Evolutionary conservation across 2,797 vertebrate genomes (phyloP), one percentile per base, ranked within the genome.

Genomic region (Liasis olivaceus): DNA sequence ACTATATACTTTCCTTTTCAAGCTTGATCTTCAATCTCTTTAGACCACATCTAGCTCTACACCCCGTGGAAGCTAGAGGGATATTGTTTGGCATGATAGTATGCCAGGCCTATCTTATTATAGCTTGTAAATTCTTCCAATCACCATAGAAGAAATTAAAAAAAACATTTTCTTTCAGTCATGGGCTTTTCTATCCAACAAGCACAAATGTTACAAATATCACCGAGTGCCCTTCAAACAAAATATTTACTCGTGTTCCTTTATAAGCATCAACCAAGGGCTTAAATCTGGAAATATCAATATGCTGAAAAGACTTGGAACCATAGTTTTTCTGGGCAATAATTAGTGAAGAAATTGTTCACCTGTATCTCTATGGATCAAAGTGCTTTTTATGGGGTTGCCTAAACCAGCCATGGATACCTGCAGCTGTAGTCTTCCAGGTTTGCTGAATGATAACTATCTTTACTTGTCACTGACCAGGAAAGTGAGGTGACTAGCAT

Each of bases 251-350:
- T 89, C 87, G 72, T 85, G 92, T 94, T 88, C 88, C 92, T 95
- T 95, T 96, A 64, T 11, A 54, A 89, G 47, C 93, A 88, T 87
- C 92, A 59, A 66, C 51, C 94, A 87, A 69, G 95, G 92, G 92
- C 93, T 95, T 95, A 58, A 59, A 85, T 24, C 3, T 85, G 60
- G 66, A 88, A 60, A 9, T 56, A 84, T 63, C 12, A 20, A 64
- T 60, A 85, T 26, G 42, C n/a, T 58, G 51, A 28, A 89, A 62
- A 89, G 47, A 51, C 11, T n/a, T 28, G 56, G 89, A 88, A 47
- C 47, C 24, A 28, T 4, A 12, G 8, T 8, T 88, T 63, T n/a
- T 63, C 31, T 17, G 85, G 84, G 24, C 36, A 86, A 60, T 86
- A 85, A 91, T 62, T 26, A 42, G 28, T 63, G 11, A 22, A 89